These are phyloP conservation scores for Brachypalpus laphriformis DNA, from an alignment of 2,888 invertebrate species.

Conservation along the genomic window DNA sequence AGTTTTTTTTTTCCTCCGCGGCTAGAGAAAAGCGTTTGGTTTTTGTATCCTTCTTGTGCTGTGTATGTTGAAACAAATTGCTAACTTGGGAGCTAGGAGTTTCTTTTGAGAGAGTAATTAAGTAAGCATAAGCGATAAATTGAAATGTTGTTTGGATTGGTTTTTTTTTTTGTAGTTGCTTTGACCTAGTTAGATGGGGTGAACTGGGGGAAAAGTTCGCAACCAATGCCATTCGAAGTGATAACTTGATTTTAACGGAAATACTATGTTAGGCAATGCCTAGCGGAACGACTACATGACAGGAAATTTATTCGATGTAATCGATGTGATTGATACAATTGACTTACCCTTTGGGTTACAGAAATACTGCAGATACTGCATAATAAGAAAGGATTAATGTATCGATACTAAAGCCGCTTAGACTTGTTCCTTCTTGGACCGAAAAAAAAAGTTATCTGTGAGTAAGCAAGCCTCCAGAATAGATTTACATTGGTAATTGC, in stretches of 20 bases:
- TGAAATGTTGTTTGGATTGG: slow-evolving; percentile 57
- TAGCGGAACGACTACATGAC: background rate
- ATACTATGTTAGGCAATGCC: background rate
- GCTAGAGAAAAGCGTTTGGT: background rate
- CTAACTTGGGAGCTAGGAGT: slow-evolving; percentile 32
- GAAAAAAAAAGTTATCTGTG: too few species aligned
- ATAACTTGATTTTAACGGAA: background rate
- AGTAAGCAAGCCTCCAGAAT: too few species aligned
- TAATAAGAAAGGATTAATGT: too few species aligned
- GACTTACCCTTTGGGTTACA: too few species aligned
- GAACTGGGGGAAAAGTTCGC: background rate
- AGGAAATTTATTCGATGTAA: background rate
- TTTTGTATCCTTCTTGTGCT: background rate
- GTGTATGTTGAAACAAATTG: slow-evolving; percentile 50
- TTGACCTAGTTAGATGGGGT: background rate
- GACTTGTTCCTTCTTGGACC: too few species aligned
- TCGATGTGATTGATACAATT: background rate
- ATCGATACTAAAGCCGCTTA: too few species aligned
- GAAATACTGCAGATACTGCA: too few species aligned
- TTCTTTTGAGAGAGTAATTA: slow-evolving; percentile 53
- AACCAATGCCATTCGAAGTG: background rate
- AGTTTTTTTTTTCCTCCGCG: slow-evolving; percentile 19
- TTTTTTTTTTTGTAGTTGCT: slow-evolving; percentile 2
- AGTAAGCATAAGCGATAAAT: slow-evolving; percentile 62
- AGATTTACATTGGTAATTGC: too few species aligned